Base-by-base conservation (phyloP, 2,888 invertebrate genomes). In the Strigamia transsilvanica region DNA sequence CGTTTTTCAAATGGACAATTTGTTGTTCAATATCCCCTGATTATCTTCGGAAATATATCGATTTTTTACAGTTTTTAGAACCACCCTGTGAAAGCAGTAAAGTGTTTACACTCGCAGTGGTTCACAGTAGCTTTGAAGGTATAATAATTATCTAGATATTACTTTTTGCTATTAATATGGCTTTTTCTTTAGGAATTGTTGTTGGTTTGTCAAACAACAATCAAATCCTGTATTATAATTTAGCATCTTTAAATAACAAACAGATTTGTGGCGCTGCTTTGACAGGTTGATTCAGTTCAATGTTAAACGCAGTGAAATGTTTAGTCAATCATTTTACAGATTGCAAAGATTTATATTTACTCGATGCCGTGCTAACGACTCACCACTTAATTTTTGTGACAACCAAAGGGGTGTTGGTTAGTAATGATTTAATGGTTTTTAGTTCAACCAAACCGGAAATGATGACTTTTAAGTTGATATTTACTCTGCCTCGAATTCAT, bases 1-100 rank as follows among this genome's bases (percentile, higher is more conserved):
- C 73, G 27, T 73, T 73, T 73, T 27, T 73, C 2, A 73, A 73
- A 73, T 73, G 73, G 73, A 32, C 27, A 27, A 23, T 73, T 27
- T 73, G 73, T 27, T 73, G 73, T 32, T 27, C 23, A 32, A 32
- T 73, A 23, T 12, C 12, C 2, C 4, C 32, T 12, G 23, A 73
- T n/a, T 32, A 73, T 73, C 2, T 73, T 15, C 23, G 73, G 12
- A 73, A 73, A 73, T 73, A 27, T 73, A n/a, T 73, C 0, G 15
- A 13, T 27, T 32, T n/a, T 73, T 15, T 32, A 2, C 73, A 32
- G 9, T 3, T 27, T 27, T 32, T 73, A 73, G 32, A 27, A 32
- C 32, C 23, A 32, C 27, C 73, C 12, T 73, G 23, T 73, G 27
- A 27, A 15, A n/a, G 73, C 1, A 32, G 13, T 32, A 13, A 15